phyloP scores from a whole-genome alignment of 2,797 vertebrate species.

The Xyrichtys novacula region DNA sequence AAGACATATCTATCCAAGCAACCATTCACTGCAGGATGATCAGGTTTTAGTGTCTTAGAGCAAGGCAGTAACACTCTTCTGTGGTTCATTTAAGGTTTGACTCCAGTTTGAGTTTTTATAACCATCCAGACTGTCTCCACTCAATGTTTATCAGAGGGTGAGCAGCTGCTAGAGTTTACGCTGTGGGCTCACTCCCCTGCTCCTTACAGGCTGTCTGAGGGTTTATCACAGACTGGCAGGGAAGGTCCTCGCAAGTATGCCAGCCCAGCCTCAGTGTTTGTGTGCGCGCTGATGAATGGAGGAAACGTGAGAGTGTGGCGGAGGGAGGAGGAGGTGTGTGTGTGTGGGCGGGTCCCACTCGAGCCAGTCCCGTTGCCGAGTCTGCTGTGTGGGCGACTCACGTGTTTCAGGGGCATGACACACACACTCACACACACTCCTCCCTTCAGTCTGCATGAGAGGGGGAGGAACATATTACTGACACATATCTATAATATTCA shows the following conservation, averaged over 20 bases:
- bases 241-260: background rate
- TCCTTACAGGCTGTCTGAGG: background rate
- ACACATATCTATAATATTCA: background rate
- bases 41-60: background rate
- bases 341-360: constrained; percentile 13
- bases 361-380: constrained; percentile 41
- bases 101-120: background rate
- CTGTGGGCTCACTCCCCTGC: background rate
- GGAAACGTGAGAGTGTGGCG: constrained; percentile 42
- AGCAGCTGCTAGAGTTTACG: background rate
- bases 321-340: background rate
- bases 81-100: background rate
- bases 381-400: constrained; percentile 40
- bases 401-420: constrained; percentile 51
- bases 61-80: background rate
- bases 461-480: background rate
- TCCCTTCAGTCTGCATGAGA: background rate
- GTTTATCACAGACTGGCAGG: background rate
- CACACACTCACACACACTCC: background rate
- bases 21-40: background rate
- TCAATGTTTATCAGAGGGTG: background rate
- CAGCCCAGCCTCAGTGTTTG: background rate
- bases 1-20: too few relatives aligned
- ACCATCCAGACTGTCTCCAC: background rate
- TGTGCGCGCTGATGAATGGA: constrained; percentile 26